Percentiles rank a stretch among this genome's conserved stretches.
Conservation (phyloP, 1,140 invertebrate genomes). For the Drosophila persimilis region DNA sequence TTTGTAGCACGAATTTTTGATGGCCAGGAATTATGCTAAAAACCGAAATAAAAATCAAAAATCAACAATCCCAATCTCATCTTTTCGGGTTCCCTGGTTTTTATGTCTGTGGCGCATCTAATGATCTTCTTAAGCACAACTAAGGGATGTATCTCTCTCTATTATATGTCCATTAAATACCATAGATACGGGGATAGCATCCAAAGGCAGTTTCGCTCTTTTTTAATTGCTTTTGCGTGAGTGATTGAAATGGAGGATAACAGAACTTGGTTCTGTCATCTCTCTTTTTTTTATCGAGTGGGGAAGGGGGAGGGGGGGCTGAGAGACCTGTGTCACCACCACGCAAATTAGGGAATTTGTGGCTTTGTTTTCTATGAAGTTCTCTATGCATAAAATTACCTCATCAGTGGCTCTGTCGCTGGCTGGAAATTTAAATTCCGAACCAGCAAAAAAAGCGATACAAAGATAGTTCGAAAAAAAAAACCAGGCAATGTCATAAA, state of each 20-base stretch:
- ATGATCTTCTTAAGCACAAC: constrained; percentile 13
- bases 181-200: constrained; percentile 20
- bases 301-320: too few species aligned
- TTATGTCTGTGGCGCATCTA: not conserved
- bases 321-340: constrained; percentile 36
- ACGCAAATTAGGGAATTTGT: constrained; percentile 55
- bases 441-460: constrained; percentile 21
- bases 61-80: constrained; percentile 24
- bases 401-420: constrained; percentile 50
- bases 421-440: constrained; percentile 69
- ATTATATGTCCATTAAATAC: not conserved
- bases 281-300: not conserved
- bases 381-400: constrained; percentile 75
- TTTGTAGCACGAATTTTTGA: too few species aligned
- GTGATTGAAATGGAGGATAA: constrained; percentile 53
- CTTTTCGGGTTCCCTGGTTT: not conserved
- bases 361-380: constrained; percentile 35
- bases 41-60: not conserved
- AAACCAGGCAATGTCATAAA: constrained; percentile 69
- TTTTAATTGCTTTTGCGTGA: constrained; percentile 57
- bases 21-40: constrained; percentile 22
- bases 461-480: constrained; percentile 1
- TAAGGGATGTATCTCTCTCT: too few species aligned
- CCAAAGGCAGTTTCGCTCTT: constrained; percentile 2
- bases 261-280: constrained; percentile 48